Evolutionary conservation across 2,113 vertebrate species (phyloP), one percentile per base, ranked within the genome.

Genomic region (Halcyon malimbica): DNA sequence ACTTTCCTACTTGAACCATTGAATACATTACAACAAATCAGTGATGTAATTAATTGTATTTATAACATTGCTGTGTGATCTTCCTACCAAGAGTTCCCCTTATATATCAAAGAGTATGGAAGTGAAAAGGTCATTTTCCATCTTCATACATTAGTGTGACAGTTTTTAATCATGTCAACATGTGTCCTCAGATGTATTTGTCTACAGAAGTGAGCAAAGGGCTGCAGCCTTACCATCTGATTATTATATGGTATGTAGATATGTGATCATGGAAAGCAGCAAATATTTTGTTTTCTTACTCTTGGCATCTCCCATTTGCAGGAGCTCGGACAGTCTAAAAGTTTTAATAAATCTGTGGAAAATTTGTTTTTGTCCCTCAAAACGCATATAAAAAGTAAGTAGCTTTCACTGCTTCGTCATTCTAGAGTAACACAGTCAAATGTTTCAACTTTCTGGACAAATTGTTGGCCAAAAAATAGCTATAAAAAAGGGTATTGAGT

Each of bases 341-440:
- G 97, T 77, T 99, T 99, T 71, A 98, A 98, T 92, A 99, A 98
- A 88, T 99, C 99, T 7, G 28, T 99, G 97, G 99, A 99, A 93
- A 98, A 99, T 83, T 76, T 99, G 42, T 98, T 99, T 97, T 95
- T 98, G 69, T 98, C 98, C 48, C 97, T 99, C 77, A 97, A 98
- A 15, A 98, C 98, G 56, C 98, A 98, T 33, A 98, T 99, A 50
- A 99, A 95, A 98, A 99, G 99, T 99, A 98, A 98, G 98, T 98
- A 86, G 18, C 20, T 89, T 73, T 91, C n/a, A 64, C 23, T 57
- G 5, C 83, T 89, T 87, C 90, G n/a, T 68, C 53, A 62, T 85
- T 91, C 26, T 81, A 85, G 35, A 64, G 24, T 56, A 76, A 39
- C 0, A 0, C 20, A 64, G 20, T 81, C 48, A 75, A 56, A 42